phyloP scores from a whole-genome alignment of 2,113 vertebrate genomes.

The Patagioenas fasciata region DNA sequence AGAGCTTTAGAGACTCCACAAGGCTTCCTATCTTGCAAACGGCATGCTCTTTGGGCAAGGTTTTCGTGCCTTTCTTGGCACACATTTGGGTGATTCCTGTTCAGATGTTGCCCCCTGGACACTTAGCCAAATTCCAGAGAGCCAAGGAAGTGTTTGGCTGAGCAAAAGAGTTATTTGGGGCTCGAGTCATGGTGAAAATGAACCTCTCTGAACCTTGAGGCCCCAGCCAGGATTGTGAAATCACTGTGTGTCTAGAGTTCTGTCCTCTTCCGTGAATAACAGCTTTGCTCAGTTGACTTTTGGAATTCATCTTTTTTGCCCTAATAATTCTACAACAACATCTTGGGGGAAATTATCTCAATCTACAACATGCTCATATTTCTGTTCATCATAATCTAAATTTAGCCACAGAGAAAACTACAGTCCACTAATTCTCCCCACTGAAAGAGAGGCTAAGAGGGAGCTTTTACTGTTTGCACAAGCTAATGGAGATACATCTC shows the following conservation, averaged over 20 bases:
- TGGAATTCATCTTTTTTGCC: conserved; percentile 26
- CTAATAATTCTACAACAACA: neutral
- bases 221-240: conserved; percentile 53
- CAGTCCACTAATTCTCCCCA: neutral
- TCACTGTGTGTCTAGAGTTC: neutral
- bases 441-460: neutral
- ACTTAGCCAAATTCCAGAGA: neutral
- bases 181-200: conserved; percentile 46
- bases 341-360: conserved; percentile 46
- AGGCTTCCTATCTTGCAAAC: neutral
- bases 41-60: neutral
- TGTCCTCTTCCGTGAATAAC: neutral
- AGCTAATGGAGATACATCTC: conserved; percentile 39
- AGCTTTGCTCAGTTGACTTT: conserved; percentile 17
- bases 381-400: neutral
- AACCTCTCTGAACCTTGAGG: conserved; percentile 5
- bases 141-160: conserved; percentile 33
- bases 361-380: conserved; percentile 16
- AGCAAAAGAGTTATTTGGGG: neutral
- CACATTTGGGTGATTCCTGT: neutral
- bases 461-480: conserved; percentile 40
- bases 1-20: neutral
- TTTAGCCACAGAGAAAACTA: conserved; percentile 25
- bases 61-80: neutral
- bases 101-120: neutral